Evolutionary conservation across 2,113 vertebrate genomes (phyloP).

Genomic region (Prunella fulvescens): DNA sequence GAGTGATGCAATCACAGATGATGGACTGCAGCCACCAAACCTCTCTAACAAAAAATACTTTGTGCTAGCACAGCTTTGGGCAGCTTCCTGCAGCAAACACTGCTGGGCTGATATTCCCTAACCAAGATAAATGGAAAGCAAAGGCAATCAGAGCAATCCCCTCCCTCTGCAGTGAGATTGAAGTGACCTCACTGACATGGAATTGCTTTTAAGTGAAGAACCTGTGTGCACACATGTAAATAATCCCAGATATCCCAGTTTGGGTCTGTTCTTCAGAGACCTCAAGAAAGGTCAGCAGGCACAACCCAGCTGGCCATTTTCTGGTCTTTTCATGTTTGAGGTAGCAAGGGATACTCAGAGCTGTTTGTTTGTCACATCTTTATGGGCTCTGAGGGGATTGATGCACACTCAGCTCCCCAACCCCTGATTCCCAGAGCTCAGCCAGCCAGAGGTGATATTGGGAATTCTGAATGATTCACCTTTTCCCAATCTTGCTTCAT

Average conservation of each 20-base stretch:
- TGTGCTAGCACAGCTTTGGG: not conserved
- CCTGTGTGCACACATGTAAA: not conserved
- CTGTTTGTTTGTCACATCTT: not conserved
- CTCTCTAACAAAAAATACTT: not conserved
- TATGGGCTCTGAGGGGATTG: not conserved
- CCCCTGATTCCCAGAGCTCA: rapidly evolving
- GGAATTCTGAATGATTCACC: not conserved
- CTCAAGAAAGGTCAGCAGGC: not conserved
- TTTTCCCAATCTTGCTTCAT: not conserved
- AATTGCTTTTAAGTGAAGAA: not conserved
- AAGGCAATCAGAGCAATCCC: not conserved
- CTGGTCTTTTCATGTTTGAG: not conserved
- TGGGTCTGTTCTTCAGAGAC: not conserved
- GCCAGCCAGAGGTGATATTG: rapidly evolving
- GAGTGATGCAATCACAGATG: not conserved
- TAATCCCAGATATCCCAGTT: not conserved
- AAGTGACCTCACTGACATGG: not conserved
- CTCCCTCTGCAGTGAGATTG: not conserved
- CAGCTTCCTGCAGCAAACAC: not conserved
- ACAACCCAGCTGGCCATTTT: not conserved
- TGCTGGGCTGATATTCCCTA: not conserved
- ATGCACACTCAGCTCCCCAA: not conserved
- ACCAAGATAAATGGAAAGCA: not conserved
- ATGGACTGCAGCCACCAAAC: not conserved
- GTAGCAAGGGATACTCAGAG: not conserved